Evolutionary conservation across 2,888 invertebrate species (phyloP).

Genomic region (Drosophila maculinotata): DNA sequence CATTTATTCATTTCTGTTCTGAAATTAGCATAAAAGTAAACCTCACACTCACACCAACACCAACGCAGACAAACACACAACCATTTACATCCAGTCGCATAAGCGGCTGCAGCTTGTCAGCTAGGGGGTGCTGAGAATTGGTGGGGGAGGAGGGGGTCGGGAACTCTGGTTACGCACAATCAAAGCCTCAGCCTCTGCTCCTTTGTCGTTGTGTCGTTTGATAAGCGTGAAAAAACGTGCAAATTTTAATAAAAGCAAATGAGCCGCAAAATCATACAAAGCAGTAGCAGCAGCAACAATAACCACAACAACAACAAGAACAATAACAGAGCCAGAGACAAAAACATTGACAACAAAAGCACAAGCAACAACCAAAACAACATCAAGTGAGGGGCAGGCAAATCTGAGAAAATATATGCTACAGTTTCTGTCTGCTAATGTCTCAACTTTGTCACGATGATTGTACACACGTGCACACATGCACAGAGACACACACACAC

Average conservation of each 20-base stretch:
- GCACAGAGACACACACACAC: background rate
- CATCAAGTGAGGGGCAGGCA: constrained; percentile 20
- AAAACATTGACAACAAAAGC: constrained; percentile 18
- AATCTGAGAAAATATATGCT: constrained; percentile 49
- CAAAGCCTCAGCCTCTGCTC: constrained; percentile 55
- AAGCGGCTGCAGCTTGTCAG: constrained; percentile 24
- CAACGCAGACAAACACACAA: constrained; percentile 17
- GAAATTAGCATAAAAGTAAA: constrained; percentile 78
- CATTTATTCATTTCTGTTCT: constrained; percentile 76
- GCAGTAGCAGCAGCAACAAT: constrained; percentile 27
- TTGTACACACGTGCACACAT: too few relatives aligned
- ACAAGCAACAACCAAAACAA: constrained; percentile 11
- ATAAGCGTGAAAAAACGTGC: constrained; percentile 77
- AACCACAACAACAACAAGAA: constrained; percentile 17
- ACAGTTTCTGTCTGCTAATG: constrained; percentile 65
- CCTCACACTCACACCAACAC: constrained; percentile 35
- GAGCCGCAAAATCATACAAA: constrained; percentile 77
- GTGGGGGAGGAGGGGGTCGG: background rate
- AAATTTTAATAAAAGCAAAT: constrained; percentile 78
- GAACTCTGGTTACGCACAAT: constrained; percentile 66
- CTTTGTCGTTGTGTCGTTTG: constrained; percentile 48
- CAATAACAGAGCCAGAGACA: background rate
- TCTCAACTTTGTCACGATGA: constrained; percentile 68
- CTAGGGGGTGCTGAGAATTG: too few relatives aligned
- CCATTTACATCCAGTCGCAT: constrained; percentile 23